Evolutionary conservation across 2,888 invertebrate species (phyloP), one percentile per base, ranked within the genome.

Genomic region (Tenthredo mesomela): DNA sequence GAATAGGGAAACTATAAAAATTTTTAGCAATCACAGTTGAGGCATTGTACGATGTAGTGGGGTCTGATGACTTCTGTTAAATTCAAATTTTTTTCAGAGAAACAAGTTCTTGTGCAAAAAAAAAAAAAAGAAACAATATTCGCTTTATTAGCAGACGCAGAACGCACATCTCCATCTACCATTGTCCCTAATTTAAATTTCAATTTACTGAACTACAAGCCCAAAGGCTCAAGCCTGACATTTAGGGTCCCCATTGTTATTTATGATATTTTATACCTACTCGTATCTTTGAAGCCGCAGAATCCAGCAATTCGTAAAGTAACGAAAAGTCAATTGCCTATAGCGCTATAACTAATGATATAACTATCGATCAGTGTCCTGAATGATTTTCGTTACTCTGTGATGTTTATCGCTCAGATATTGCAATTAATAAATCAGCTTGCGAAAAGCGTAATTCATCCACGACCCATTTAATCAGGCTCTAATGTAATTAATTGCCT

Each of bases 121-220:
- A 37, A 61, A 5, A 2, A 37, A 61, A 40, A 58, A 58, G 54
- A 54, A 25, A 71, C 37, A n/a, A 54, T 54, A 54, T 33, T 54
- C n/a, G 1, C 29, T 29, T 75, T 58, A 78, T 78, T 58, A 7
- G 78, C 29, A 18, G 12, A 6, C 50, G 18, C 29, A n/a, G n/a
- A 10, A 58, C 50, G 29, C n/a, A 77, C n/a, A 80, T 37, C 61
- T 61, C 25, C 21, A 6, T 61, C 40, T 80, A 5, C 61, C 37
- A 21, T 80, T 61, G 21, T 80, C 61, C 40, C 37, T 80, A 18
- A 80, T 80, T 80, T 61, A 9, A 80, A 61, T 80, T 61, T 80
- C 80, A 80, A 61, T 61, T 58, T 18, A 61, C 61, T 40, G 25
- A 80, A 80, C 58, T 61, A 37, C 80, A 21, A 58, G 37, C 80